Conservation (phyloP, 2,113 vertebrate species). For the Peromyscus californicus region DNA sequence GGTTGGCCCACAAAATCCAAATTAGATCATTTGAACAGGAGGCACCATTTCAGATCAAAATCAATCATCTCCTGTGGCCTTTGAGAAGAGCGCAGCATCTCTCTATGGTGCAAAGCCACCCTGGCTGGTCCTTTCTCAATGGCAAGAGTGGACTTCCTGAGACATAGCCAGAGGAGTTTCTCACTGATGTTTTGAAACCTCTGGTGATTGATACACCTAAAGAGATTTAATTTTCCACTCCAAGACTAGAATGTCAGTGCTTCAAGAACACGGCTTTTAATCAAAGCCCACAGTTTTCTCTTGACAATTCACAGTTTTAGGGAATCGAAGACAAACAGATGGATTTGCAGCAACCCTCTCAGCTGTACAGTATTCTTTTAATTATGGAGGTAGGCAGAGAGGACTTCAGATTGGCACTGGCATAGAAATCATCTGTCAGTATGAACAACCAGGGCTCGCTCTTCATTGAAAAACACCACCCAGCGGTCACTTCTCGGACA, state of each 20-base stretch:
- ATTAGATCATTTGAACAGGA: neutral
- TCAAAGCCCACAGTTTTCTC: neutral
- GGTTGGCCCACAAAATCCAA: neutral
- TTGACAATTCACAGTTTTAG: slow-evolving; percentile 57
- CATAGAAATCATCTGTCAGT: neutral
- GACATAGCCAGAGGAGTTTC: neutral
- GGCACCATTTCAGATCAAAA: neutral
- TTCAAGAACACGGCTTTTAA: neutral
- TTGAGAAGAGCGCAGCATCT: neutral
- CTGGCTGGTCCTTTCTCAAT: neutral
- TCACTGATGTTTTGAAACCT: slow-evolving; percentile 27
- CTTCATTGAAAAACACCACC: neutral
- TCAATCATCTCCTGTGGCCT: neutral
- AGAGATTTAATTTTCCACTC: slow-evolving; percentile 35
- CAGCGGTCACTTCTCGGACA: neutral
- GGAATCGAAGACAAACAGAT: neutral
- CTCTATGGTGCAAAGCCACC: neutral
- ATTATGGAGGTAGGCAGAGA: fast-evolving
- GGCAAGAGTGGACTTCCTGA: slow-evolving; percentile 33
- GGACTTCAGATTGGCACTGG: neutral
- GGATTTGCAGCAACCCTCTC: neutral
- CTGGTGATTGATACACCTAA: neutral
- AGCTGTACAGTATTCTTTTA: neutral
- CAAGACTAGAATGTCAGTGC: neutral
- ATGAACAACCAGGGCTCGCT: neutral